phyloP scores from a whole-genome alignment of 2,113 vertebrate species.

The Isichthys henryi region DNA sequence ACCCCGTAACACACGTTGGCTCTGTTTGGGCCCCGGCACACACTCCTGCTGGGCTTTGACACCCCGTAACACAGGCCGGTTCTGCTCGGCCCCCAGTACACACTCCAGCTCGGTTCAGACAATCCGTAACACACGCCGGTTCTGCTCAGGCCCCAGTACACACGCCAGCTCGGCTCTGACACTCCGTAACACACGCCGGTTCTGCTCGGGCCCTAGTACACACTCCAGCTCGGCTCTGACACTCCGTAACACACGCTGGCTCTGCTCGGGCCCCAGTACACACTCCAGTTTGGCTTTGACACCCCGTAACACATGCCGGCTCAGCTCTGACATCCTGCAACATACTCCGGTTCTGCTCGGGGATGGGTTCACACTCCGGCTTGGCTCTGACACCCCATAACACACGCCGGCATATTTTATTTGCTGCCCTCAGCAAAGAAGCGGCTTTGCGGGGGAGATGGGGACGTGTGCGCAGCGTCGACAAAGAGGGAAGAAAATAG shows the following conservation, averaged over 20 bases:
- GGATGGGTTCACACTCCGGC: background rate
- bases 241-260: no score
- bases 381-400: background rate
- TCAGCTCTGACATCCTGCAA: background rate
- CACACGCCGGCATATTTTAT: background rate
- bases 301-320: background rate
- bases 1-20: background rate
- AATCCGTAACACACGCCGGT: background rate
- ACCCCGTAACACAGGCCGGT: no score
- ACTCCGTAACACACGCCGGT: no score
- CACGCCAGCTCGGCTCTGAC: background rate
- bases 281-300: background rate
- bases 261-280: no score
- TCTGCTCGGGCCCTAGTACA: no score
- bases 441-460: background rate
- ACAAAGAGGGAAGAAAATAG: background rate
- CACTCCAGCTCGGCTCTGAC: no score
- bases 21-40: background rate
- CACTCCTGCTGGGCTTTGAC: background rate
- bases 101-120: background rate
- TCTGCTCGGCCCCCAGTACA: background rate
- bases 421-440: conserved; percentile 2
- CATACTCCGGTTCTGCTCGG: background rate
- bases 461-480: background rate
- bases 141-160: background rate